Evolutionary conservation across 2,797 vertebrate species (phyloP).

Genomic region (Amphiprion clarkii): DNA sequence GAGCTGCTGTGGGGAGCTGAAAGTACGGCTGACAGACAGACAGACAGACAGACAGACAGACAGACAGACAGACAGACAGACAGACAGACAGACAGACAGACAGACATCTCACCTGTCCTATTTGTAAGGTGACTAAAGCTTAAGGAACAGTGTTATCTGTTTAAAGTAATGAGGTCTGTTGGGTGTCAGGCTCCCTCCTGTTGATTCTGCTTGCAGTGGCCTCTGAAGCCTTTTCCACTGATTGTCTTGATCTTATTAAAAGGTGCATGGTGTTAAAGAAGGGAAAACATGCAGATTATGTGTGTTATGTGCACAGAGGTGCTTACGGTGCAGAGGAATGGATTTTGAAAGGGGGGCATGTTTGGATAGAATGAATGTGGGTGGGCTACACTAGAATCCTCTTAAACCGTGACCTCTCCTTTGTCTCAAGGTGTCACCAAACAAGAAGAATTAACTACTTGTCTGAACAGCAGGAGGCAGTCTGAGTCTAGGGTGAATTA

Average conservation of each 20-base stretch:
- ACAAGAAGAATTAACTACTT: conserved; percentile 34
- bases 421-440: conserved; percentile 57
- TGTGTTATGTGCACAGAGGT: conserved; percentile 46
- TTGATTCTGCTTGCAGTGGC: conserved; percentile 35
- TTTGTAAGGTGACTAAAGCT: conserved; percentile 49
- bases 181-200: conserved; percentile 2
- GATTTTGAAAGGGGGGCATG: conserved; percentile 61
- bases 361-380: conserved; percentile 56
- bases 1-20: conserved; percentile 1
- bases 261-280: conserved; percentile 57
- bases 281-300: conserved; percentile 65
- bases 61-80: too few relatives aligned
- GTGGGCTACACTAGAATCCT: conserved; percentile 69
- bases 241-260: conserved; percentile 71
- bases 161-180: conserved; percentile 65
- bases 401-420: conserved; percentile 68
- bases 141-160: conserved; percentile 53
- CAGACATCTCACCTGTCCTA: conserved; percentile 30
- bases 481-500: not conserved
- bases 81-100: not conserved
- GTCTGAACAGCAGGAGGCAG: not conserved
- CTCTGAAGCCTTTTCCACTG: conserved; percentile 47
- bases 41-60: conserved; percentile 14
- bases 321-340: conserved; percentile 61
- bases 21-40: not conserved